Evolutionary conservation across 2,797 vertebrate species (phyloP), one percentile per base, ranked within the genome.

Genomic region (Crenichthys baileyi): DNA sequence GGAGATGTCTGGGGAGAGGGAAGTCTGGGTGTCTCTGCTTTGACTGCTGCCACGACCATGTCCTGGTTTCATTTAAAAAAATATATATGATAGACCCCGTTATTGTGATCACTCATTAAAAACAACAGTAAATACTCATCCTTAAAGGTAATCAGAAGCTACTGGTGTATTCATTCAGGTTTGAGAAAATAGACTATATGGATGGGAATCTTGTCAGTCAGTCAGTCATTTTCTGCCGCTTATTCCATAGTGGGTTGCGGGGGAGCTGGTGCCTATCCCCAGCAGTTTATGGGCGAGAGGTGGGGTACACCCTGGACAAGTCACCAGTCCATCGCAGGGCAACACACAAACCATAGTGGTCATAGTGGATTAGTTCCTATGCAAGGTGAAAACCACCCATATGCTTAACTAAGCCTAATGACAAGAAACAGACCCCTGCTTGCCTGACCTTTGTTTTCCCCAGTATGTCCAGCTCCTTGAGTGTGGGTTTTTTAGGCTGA

Each of bases 371-470:
- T 46, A n/a, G 39, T 7, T 46, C 46, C 24, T 24, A 44, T 46
- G 12, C n/a, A 26, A 70, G 24, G 67, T 70, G 67, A 31, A 46
- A 16, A 8, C 67, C 67, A 70, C 41, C 67, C 22, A 22, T 70
- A 26, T 26, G 41, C 67, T 48, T 16, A 46, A 70, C 24, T 48
- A 5, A 26, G 67, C 41, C 24, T 70, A 48, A 48, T 46, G 44
- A 46, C 44, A 29, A 13, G 26, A 26, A 70, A 46, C 44, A 70
- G 41, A 44, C 24, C 41, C 11, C 50, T 53, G 50, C 50, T 31
- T 72, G 50, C 50, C 20, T 72, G 70, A 72, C 70, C 29, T 53
- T 72, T 26, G 15, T 22, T 72, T 53, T 72, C 48, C 24, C 26
- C 48, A 31, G 8, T 36, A 31, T 36, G 26, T 72, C 16, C 3